Conservation (phyloP, 2,113 vertebrate genomes). For the Thalassarche chlororhynchos region DNA sequence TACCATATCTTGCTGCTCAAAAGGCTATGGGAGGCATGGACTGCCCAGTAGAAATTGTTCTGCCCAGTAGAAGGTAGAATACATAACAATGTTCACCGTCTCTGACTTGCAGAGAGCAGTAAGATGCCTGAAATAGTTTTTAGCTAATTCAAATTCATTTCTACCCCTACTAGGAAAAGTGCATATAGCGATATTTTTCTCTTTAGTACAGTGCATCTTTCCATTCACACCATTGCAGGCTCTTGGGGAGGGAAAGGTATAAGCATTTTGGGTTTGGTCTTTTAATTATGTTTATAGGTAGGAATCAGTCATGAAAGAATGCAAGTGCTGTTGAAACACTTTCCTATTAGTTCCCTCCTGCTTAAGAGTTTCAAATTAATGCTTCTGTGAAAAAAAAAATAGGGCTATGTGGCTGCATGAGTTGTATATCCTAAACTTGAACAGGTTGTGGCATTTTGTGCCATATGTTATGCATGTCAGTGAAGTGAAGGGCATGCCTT, state of each 20-base stretch:
- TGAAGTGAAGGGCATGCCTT: constrained; percentile 29
- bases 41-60: not conserved
- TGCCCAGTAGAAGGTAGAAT: not conserved
- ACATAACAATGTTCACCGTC: not conserved
- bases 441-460: constrained; percentile 32
- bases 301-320: not conserved
- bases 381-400: not conserved
- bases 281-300: not conserved
- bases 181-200: not conserved
- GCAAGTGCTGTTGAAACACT: not conserved
- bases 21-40: not conserved
- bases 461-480: not conserved
- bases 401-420: not conserved
- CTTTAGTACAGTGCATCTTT: not conserved
- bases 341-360: not conserved
- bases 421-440: not conserved
- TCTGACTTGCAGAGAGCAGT: not conserved
- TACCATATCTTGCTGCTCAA: not conserved
- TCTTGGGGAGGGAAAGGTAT: not conserved
- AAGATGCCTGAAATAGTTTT: not conserved
- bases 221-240: not conserved
- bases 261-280: not conserved
- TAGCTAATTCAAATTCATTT: not conserved
- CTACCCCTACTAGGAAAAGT: not conserved
- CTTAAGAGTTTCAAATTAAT: not conserved